These are phyloP conservation scores for Schizopygopsis malacanthus DNA, from an alignment of 2,797 vertebrate genomes.

Conservation along the genomic window DNA sequence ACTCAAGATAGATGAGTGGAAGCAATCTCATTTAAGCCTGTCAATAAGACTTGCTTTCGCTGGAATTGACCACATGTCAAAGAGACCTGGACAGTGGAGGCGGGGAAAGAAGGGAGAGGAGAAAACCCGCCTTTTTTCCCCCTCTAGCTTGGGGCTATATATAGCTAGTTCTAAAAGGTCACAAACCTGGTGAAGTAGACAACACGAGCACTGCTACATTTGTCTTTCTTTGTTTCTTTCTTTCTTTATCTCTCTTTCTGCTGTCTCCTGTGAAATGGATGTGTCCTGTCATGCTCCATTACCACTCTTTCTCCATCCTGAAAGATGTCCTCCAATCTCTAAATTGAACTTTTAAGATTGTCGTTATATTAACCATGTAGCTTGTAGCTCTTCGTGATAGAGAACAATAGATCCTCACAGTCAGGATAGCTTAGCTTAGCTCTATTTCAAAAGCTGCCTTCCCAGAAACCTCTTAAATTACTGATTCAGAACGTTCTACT, in stretches of 20 bases:
- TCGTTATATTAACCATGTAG: slow-evolving; percentile 24
- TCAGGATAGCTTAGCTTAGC: slow-evolving; percentile 16
- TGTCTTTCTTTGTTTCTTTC: slow-evolving; percentile 42
- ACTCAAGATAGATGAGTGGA: slow-evolving; percentile 66
- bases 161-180: slow-evolving; percentile 76
- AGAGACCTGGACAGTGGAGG: slow-evolving; percentile 52
- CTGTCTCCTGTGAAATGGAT: slow-evolving; percentile 58
- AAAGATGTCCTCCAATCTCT: slow-evolving; percentile 54
- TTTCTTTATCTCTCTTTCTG: slow-evolving; percentile 8
- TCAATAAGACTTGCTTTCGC: slow-evolving; percentile 69
- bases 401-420: neutral
- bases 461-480: neutral
- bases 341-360: slow-evolving; percentile 38
- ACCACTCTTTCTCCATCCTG: slow-evolving; percentile 55
- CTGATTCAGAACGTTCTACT: neutral
- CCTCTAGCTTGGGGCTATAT: slow-evolving; percentile 66
- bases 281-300: slow-evolving; percentile 58
- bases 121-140: neutral
- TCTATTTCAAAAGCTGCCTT: neutral
- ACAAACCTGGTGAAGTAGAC: slow-evolving; percentile 61
- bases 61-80: slow-evolving; percentile 70
- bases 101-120: slow-evolving; percentile 27
- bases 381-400: neutral
- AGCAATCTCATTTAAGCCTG: slow-evolving; percentile 70
- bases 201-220: slow-evolving; percentile 62